These are phyloP conservation scores for Nothoprocta pentlandii DNA, from an alignment of 2,113 vertebrate species.

Conservation along the genomic window DNA sequence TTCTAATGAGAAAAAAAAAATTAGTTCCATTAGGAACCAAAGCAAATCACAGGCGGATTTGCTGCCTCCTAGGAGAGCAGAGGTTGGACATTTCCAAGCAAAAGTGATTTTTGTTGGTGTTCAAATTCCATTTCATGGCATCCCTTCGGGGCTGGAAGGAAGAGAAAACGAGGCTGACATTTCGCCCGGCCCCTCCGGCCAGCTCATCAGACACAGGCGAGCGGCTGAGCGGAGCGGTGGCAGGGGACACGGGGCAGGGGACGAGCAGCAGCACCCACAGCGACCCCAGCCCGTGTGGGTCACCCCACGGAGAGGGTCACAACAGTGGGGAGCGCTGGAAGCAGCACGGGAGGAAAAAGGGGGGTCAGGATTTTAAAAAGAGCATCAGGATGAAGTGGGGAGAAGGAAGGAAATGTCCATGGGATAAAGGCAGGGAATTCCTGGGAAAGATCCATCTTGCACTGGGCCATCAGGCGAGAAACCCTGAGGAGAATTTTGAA, in stretches of 20 bases:
- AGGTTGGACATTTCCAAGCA: conserved; percentile 12
- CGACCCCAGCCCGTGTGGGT: rapidly evolving
- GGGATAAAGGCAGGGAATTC: not conserved
- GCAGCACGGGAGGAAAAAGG: not conserved
- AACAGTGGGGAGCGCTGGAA: not conserved
- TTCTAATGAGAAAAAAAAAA: not conserved
- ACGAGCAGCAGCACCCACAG: not conserved
- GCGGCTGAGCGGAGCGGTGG: not conserved
- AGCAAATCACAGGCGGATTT: not conserved
- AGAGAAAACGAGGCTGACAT: conserved; percentile 52
- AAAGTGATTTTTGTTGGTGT: conserved; percentile 12
- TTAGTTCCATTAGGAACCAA: not conserved
- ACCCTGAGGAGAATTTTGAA: not conserved
- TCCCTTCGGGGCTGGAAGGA: conserved; percentile 33
- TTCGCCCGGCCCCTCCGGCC: conserved; percentile 26
- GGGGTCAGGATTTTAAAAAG: not conserved
- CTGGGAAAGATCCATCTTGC: not conserved
- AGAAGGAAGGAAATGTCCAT: not conserved
- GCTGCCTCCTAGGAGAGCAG: not conserved
- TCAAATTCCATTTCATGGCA: conserved; percentile 47
- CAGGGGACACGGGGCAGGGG: not conserved
- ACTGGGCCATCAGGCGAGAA: not conserved
- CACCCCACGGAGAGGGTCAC: too few species aligned
- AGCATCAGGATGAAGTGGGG: not conserved
- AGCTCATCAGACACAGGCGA: conserved; percentile 25